A percentile compares a stretch with the other conserved stretches of the same genome.
Evolutionary conservation across 2,888 invertebrate species (phyloP).

Genomic region (Thymelicus lineola): DNA sequence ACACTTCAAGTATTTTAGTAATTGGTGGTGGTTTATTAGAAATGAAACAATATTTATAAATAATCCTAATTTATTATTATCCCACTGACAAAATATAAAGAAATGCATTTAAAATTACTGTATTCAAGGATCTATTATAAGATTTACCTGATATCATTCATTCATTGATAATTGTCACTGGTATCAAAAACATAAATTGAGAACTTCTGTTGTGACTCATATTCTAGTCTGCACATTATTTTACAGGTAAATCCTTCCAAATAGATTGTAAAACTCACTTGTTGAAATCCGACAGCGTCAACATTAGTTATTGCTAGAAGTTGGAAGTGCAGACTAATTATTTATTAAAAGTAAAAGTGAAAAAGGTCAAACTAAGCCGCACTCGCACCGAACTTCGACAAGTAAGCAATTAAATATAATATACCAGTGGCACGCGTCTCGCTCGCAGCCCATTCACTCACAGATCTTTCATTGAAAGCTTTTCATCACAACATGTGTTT

Average conservation of each 20-base stretch:
- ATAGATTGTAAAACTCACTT: slow-evolving; percentile 24
- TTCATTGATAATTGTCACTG: slow-evolving; percentile 30
- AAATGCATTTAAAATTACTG: slow-evolving; percentile 82
- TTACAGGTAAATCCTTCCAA: slow-evolving; percentile 21
- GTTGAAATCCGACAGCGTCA: slow-evolving; percentile 25
- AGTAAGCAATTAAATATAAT: slow-evolving; percentile 25
- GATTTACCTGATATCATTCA: slow-evolving; percentile 40
- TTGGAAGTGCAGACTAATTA: slow-evolving; percentile 31
- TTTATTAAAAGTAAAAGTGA: slow-evolving; percentile 17
- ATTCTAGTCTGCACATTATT: background rate
- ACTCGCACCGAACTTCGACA: slow-evolving; percentile 17
- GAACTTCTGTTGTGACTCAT: no score
- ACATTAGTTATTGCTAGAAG: slow-evolving; percentile 2
- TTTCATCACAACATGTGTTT: slow-evolving; percentile 59
- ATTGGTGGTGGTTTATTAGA: background rate
- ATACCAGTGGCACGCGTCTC: slow-evolving; percentile 19
- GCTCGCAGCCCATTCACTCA: slow-evolving; percentile 57
- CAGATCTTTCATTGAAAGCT: slow-evolving; percentile 77
- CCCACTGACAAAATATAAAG: slow-evolving; percentile 70
- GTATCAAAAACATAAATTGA: slow-evolving; percentile 8
- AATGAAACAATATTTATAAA: slow-evolving; percentile 61
- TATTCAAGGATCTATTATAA: slow-evolving; percentile 72
- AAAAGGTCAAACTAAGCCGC: slow-evolving; percentile 7
- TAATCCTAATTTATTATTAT: slow-evolving; percentile 77
- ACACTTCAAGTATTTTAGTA: no score